A percentile compares a stretch with the other conserved stretches of the same genome.
Evolutionary conservation across 2,113 vertebrate species (phyloP).

Genomic region (Eulemur rufifrons): DNA sequence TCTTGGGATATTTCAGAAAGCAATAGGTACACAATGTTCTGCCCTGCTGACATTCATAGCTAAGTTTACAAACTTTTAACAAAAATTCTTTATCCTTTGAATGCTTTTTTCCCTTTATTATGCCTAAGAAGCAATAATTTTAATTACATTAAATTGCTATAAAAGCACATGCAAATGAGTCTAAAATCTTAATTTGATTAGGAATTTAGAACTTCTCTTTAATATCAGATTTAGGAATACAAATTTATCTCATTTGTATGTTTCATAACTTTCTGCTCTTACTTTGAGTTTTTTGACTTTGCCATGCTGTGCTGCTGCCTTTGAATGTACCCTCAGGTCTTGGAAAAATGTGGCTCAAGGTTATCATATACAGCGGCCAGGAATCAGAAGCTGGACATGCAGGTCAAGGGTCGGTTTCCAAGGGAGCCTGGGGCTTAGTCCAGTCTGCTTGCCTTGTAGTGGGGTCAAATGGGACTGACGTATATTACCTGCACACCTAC

Average conservation of each 20-base stretch:
- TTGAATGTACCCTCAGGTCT: neutral
- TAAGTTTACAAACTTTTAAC: neutral
- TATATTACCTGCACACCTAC: neutral
- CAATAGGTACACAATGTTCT: neutral
- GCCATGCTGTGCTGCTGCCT: neutral
- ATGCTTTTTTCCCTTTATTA: neutral
- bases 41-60: neutral
- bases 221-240: neutral
- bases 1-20: neutral
- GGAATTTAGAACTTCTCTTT: neutral
- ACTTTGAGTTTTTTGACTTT: neutral
- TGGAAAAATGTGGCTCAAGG: neutral
- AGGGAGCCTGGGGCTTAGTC: neutral
- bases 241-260: neutral
- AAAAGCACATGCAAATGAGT: neutral
- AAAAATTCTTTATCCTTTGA: neutral
- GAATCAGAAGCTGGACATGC: neutral
- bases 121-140: neutral
- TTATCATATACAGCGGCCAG: neutral
- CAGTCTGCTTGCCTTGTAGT: neutral
- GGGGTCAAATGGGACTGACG: neutral
- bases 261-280: neutral
- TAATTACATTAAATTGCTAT: neutral
- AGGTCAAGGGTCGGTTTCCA: neutral
- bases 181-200: neutral